phyloP scores from a whole-genome alignment of 2,888 invertebrate genomes.

The Hypsopygia costalis region DNA sequence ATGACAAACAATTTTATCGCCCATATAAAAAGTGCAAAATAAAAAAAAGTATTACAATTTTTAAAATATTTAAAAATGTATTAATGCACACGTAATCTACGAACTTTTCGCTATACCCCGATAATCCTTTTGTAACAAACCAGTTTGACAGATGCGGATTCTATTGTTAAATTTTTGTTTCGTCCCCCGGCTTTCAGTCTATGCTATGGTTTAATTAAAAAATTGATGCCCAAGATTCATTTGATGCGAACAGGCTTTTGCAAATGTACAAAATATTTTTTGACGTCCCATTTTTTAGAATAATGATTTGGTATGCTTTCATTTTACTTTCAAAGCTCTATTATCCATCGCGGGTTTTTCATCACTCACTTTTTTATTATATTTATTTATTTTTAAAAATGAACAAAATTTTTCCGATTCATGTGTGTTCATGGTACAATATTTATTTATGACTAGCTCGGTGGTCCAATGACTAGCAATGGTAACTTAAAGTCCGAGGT shows the following conservation, averaged over 20 bases:
- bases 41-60: no score
- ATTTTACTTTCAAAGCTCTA: not conserved
- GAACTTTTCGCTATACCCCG: conserved; percentile 35
- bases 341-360: not conserved
- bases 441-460: no score
- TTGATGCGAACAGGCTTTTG: not conserved
- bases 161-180: conserved; percentile 38
- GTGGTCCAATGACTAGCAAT: no score
- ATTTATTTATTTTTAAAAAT: no score
- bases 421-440: no score
- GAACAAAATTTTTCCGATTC: not conserved
- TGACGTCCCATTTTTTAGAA: not conserved
- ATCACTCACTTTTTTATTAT: not conserved
- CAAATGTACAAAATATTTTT: not conserved
- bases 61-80: no score
- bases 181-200: conserved; percentile 10
- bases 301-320: not conserved
- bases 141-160: conserved; percentile 51
- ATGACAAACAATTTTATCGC: no score
- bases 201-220: conserved; percentile 16
- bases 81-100: conserved; percentile 21
- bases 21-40: no score
- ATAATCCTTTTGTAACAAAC: conserved; percentile 62
- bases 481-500: no score
- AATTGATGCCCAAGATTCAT: conserved; percentile 2